Base-by-base conservation (phyloP, 2,888 invertebrate genomes). In the Leptogaster cylindrica region DNA sequence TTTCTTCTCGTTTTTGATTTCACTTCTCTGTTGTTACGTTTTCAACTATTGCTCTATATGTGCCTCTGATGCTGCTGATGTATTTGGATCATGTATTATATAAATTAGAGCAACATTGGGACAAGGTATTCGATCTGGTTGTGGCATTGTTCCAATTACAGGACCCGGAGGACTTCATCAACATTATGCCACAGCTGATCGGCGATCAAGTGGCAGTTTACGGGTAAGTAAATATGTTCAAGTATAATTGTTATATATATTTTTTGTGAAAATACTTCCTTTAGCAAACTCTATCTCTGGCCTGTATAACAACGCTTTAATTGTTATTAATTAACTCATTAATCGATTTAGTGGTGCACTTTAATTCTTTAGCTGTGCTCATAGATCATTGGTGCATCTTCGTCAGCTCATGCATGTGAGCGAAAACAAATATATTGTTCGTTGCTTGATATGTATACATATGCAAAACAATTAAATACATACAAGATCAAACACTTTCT, bases 51-150 rank as follows among this genome's bases (percentile, higher is more conserved):
- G 44, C 33, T 44, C 48, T 66, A 44, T 41, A 58, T 68, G 68
- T 68, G 64, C 61, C 48, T n/a, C n/a, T 65, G 46, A 20, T 48
- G 64, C 46, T 27, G 44, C 36, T 5, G 3, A 16, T 39, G 27
- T 50, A 25, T 25, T 28, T 50, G 50, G 50, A 50, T 50, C 12
- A 50, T n/a, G n/a, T n/a, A n/a, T n/a, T n/a, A 27, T 25, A 50
- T 50, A 1, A 39, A 39, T 27, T 79, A 81, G 81, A 79, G 76
- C 81, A 75, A 80, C 80, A 73, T 78, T 81, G 77, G 80, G 81
- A 76, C 81, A 81, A 78, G 81, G 81, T 75, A 81, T 81, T 71
- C 79, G 81, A 69, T 80, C 79, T 73, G 80, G 80, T 76, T 81
- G 81, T 75, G 79, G 79, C 75, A 79, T 81, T 76, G 79, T 81